Base-by-base conservation (phyloP, 2,113 vertebrate genomes). In the Accipiter virgatus region DNA sequence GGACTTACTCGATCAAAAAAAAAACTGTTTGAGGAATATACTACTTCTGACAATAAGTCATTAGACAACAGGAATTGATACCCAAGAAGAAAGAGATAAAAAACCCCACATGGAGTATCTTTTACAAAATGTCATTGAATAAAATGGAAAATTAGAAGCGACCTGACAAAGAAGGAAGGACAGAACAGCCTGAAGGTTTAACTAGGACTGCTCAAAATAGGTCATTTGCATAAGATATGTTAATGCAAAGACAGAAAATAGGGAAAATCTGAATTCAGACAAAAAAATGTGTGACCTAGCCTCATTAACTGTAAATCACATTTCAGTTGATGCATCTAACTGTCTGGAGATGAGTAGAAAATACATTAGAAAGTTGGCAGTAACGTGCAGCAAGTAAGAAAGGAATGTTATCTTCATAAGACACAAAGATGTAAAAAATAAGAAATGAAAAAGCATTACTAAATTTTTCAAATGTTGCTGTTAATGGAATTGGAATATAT, bases 341-440 rank as follows among this genome's bases (percentile, higher is more conserved):
- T 73, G 58, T 93, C 85, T 95, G 53, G 82, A 90, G 40, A 95
- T 62, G 21, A 73, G 58, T 83, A 83, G 81, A 95, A 96, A 90
- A 88, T 58, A 8, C 20, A 45, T 88, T 86, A 92, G 62, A 77
- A 90, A 95, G 16, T 6, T 90, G 34, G 40, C 71, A 88, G 36
- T 45, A 86, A 80, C 25, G 9, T 45, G 9, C 58, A 93, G 47
- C n/a, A 52, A 80, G n/a, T 38, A 86, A 63, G 38, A 72, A 48
- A 81, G 19, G 56, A 84, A 55, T 32, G 8, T 43, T 92, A 61
- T 79, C 43, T 77, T 68, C 48, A 32, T 32, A 36, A 61, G n/a
- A 71, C 29, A 90, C 17, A 90, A 87, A 87, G 42, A 85, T 15
- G 40, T 20, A 90, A 38, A 90, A 94, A 94, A 89, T 74, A 81